These are phyloP conservation scores for Chrysotoxum bicinctum DNA, from an alignment of 2,888 invertebrate genomes.

Conservation along the genomic window DNA sequence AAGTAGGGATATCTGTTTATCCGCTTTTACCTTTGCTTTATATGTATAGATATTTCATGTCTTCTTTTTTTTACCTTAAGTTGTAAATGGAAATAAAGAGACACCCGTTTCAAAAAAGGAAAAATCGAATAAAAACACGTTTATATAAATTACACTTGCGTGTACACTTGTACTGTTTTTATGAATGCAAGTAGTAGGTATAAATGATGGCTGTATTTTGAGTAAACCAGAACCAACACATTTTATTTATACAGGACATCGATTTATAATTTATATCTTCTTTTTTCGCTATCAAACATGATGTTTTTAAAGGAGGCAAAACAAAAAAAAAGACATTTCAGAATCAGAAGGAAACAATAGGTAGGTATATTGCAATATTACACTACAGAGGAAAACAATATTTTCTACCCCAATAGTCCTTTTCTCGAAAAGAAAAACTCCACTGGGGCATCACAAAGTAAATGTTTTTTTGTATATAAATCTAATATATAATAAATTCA, in stretches of 20 bases:
- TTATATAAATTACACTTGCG: slow-evolving; percentile 31
- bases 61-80: slow-evolving; percentile 18
- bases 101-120: slow-evolving; percentile 16
- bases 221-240: background rate
- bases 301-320: background rate
- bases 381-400: slow-evolving; percentile 2
- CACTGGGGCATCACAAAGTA: background rate
- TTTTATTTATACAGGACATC: background rate
- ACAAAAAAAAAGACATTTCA: slow-evolving; percentile 27
- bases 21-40: slow-evolving; percentile 16
- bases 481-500: background rate
- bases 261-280: slow-evolving; percentile 16
- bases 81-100: slow-evolving; percentile 42
- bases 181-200: background rate
- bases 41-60: background rate
- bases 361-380: background rate
- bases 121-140: slow-evolving; percentile 47
- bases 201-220: background rate
- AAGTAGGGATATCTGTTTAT: slow-evolving; percentile 12
- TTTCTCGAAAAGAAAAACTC: background rate
- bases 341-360: slow-evolving; percentile 2
- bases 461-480: background rate
- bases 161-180: background rate
- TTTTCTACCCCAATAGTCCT: background rate
- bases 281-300: background rate